A percentile compares a stretch with the other conserved stretches of the same genome.
Evolutionary conservation across 2,797 vertebrate species (phyloP).

Genomic region (Gymnodraco acuticeps): DNA sequence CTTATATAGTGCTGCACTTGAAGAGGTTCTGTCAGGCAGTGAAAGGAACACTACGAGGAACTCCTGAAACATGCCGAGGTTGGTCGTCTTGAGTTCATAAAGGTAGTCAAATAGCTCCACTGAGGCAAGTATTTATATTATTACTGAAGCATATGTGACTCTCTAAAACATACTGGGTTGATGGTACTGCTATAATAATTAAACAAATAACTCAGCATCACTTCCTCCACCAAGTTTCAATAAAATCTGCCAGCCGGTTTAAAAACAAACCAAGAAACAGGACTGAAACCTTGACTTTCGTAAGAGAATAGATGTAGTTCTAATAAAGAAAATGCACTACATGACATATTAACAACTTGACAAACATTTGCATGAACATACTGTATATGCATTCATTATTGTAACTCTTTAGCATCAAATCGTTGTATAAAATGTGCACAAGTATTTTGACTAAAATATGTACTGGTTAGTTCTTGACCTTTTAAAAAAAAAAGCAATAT

Average conservation of each 20-base stretch:
- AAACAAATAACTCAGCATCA: too few relatives aligned
- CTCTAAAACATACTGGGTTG: neutral
- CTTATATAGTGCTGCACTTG: neutral
- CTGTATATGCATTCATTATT: neutral
- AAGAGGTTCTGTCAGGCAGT: neutral
- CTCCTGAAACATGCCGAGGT: neutral
- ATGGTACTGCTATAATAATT: too few relatives aligned
- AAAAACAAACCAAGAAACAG: too few relatives aligned
- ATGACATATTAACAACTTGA: neutral
- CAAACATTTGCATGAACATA: neutral
- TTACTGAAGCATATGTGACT: neutral
- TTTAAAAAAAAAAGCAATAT: constrained; percentile 17
- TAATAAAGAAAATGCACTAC: neutral
- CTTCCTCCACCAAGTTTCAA: too few relatives aligned
- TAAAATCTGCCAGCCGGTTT: too few relatives aligned
- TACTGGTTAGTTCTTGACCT: neutral
- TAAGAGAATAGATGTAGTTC: neutral
- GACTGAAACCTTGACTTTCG: too few relatives aligned
- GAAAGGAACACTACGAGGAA: neutral
- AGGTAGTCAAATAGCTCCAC: neutral
- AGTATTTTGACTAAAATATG: neutral
- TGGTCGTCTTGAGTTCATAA: neutral
- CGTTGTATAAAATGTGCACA: neutral
- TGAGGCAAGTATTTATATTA: neutral
- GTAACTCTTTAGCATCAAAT: neutral